A percentile compares a stretch with the other conserved stretches of the same genome.
Conservation (phyloP, 2,797 vertebrate species). For the Varecia variegata region DNA sequence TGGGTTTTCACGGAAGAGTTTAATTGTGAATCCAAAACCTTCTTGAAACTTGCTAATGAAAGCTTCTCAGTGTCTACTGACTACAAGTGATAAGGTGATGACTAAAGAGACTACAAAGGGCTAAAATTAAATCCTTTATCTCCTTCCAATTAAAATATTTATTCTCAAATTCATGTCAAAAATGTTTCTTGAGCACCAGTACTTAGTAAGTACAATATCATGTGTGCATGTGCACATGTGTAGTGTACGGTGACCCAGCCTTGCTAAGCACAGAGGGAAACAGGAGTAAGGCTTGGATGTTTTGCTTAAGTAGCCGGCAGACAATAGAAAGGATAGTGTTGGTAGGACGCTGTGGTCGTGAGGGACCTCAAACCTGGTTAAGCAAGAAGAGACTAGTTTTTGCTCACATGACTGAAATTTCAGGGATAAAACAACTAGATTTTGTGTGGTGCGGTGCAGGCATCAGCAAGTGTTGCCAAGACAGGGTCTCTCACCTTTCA, state of each 20-base stretch:
- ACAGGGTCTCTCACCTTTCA: neutral
- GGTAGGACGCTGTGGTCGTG: neutral
- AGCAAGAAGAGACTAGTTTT: neutral
- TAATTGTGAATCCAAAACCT: constrained; percentile 29
- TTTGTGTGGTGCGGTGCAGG: accelerated
- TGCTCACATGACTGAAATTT: neutral
- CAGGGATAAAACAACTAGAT: too few relatives aligned
- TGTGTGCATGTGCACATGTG: neutral
- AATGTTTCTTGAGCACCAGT: neutral
- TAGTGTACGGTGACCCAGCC: too few relatives aligned
- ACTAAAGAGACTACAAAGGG: neutral
- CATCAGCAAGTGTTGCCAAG: neutral
- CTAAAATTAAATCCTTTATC: constrained; percentile 30
- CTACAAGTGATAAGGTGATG: neutral
- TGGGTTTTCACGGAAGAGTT: constrained; percentile 31
- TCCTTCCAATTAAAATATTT: constrained; percentile 31
- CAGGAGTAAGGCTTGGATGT: neutral
- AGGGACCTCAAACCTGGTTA: neutral
- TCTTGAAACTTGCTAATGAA: constrained; percentile 27
- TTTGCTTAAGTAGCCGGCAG: neutral
- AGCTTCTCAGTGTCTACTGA: constrained; percentile 17
- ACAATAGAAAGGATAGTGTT: neutral
- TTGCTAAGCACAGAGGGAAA: neutral
- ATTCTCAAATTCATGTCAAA: neutral
- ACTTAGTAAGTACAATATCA: neutral